Evolutionary conservation across 1,140 invertebrate genomes (phyloP), one percentile per base, ranked within the genome.

Genomic region (Drosophila micromelanica): DNA sequence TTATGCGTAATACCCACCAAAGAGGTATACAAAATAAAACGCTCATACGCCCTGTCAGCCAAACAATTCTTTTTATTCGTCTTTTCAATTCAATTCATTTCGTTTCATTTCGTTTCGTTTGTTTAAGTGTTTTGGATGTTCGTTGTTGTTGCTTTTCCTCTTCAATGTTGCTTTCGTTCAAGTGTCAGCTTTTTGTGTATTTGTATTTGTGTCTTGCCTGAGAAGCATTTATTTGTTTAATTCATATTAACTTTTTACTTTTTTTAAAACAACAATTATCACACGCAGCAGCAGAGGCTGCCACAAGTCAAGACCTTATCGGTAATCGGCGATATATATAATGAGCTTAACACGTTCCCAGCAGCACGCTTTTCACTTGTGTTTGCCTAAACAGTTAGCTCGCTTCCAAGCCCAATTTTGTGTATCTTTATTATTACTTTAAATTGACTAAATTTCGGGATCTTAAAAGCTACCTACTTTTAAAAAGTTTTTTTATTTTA

Each of bases 51-150:
- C 71, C 37, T 73, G 84, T 79, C 59, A 54, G 55, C 76, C 76
- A 73, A 73, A 61, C 68, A 68, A 51, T 71, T 82, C 40, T 12
- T 48, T 35, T 54, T 13, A 51, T 61, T 67, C 56, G 42, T 35
- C 45, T 69, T 43, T 67, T 72, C 45, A 23, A 59, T 75, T 59
- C 56, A 61, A 78, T 67, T 59, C 52, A 55, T 13, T 72, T 76
- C 48, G 15, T 82, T 67, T 59, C 52, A 55, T 13, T 72, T 76
- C 48, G 15, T 70, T 84, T 63, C 68, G 76, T 87, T 87, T 87
- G 84, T 38, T 87, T 90, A 89, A 89, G 76, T 90, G 84, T 87
- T 89, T 76, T 46, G 67, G 65, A 23, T 42, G 42, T 37, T 52
- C 35, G 11, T 64, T 51, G 15, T 65, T 75, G 37, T 64, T 65